A percentile compares a stretch with the other conserved stretches of the same genome.
These are phyloP conservation scores for Dicerorhinus sumatrensis DNA, from an alignment of 2,113 vertebrate species.

Conservation along the genomic window DNA sequence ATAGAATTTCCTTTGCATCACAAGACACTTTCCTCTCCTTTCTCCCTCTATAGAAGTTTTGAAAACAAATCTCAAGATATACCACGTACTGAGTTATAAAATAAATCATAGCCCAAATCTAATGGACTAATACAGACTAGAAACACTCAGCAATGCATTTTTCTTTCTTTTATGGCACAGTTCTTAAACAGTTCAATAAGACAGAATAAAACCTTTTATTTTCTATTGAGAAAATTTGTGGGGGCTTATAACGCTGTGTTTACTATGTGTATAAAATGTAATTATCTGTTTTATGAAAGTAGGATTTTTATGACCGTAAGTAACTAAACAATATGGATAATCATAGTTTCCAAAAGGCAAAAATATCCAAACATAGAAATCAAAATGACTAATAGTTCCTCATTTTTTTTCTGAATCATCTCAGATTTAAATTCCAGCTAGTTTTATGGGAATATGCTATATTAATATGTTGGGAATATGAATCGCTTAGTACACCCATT, in stretches of 20 bases:
- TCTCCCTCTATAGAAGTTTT: background rate
- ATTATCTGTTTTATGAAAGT: conserved; percentile 45
- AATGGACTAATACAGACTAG: background rate
- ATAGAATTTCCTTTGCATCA: background rate
- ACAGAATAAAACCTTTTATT: conserved; percentile 38
- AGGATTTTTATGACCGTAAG: background rate
- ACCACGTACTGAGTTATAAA: background rate
- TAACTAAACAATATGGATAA: conserved; percentile 28
- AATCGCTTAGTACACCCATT: background rate
- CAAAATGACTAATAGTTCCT: background rate
- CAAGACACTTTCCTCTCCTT: background rate
- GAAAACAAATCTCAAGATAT: background rate
- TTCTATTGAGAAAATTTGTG: background rate
- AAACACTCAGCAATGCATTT: background rate
- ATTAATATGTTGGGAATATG: background rate
- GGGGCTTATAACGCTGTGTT: background rate
- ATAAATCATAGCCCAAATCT: background rate
- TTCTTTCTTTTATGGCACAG: background rate
- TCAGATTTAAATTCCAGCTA: background rate
- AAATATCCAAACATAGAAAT: background rate
- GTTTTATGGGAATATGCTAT: background rate
- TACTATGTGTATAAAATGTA: background rate
- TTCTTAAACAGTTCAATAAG: background rate
- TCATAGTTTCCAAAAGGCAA: background rate
- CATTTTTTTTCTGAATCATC: background rate